Evolutionary conservation across 2,113 vertebrate species (phyloP).

Genomic region (Orthonyx spaldingii): DNA sequence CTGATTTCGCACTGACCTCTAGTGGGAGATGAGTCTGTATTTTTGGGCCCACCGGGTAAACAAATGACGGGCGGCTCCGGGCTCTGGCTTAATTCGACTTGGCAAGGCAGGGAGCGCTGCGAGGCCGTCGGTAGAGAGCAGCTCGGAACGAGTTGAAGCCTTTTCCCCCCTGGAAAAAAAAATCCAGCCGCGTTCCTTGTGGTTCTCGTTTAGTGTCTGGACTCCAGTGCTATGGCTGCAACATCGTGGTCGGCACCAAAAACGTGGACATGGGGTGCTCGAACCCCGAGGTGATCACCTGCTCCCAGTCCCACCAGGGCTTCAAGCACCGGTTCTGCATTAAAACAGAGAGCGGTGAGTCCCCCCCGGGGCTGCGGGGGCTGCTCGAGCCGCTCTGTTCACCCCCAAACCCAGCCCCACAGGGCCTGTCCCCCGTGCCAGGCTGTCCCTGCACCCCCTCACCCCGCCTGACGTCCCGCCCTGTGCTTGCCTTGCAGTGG

Average conservation of each 20-base stretch:
- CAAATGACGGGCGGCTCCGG: not conserved
- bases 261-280: conserved; percentile 86
- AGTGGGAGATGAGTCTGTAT: not conserved
- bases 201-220: conserved; percentile 68
- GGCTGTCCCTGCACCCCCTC: not conserved
- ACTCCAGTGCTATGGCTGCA: conserved; percentile 90
- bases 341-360: conserved; percentile 90
- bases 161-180: not conserved
- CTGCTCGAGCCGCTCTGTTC: rapidly evolving
- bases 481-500: conserved; percentile 68
- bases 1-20: conserved; percentile 57
- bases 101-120: conserved; percentile 5
- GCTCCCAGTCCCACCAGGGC: conserved; percentile 87
- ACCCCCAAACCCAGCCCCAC: not conserved
- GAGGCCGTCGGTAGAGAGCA: not conserved
- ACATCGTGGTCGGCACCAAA: conserved; percentile 81
- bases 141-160: not conserved
- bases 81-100: not conserved
- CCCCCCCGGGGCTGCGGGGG: not conserved
- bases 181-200: not conserved
- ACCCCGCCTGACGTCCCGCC: rapidly evolving
- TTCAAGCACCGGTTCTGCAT: conserved; percentile 93
- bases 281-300: conserved; percentile 87
- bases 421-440: not conserved
- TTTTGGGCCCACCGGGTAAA: not conserved